Evolutionary conservation across 2,888 invertebrate genomes (phyloP), one percentile per base, ranked within the genome.

Genomic region (Morinoia aosen): DNA sequence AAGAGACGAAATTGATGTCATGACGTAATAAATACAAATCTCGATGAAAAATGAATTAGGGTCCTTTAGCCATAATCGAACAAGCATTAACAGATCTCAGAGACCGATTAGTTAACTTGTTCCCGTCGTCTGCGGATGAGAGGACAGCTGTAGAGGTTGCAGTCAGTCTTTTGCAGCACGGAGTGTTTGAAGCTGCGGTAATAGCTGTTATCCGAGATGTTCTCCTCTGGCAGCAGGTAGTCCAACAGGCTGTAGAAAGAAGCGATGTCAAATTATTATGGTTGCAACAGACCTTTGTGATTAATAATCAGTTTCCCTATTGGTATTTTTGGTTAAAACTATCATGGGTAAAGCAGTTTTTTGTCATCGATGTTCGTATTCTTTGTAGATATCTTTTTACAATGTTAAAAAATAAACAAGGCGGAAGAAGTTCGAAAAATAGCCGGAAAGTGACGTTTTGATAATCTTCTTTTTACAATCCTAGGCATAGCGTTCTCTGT

Each of bases 121-220:
- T 48, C 93, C n/a, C 48, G 57, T 33, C 93, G 95, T 95, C 95
- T 95, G 40, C 95, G 95, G 95, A 95, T 12, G 64, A 95, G 40
- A 2, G 95, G 95, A n/a, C 95, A 95, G 58, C 33, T 95, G 64
- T 95, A 95, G 40, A 64, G 40, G 10, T 48, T 39, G 40, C 95
- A 95, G 61, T 95, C 64, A 10, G 58, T 95, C 64, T 95, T 64
- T 48, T 95, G 95, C 16, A 61, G 58, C 64, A 95, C 57, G 25
- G 95, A 95, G 57, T 95, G 61, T 39, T 64, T 64, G 95, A 95
- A 95, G 95, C 61, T 95, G 95, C 95, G 95, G 48, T 61, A 95
- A 64, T 95, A 95, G 64, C 64, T 95, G 95, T 95, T 95, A 25
- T 57, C 93, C 57, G 93, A 39, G 33, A 95, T 95, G 95, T 95